Percentiles rank a stretch among this genome's conserved stretches.
Conservation (phyloP, 1,140 invertebrate genomes). For the Scaptomyza graminum region DNA sequence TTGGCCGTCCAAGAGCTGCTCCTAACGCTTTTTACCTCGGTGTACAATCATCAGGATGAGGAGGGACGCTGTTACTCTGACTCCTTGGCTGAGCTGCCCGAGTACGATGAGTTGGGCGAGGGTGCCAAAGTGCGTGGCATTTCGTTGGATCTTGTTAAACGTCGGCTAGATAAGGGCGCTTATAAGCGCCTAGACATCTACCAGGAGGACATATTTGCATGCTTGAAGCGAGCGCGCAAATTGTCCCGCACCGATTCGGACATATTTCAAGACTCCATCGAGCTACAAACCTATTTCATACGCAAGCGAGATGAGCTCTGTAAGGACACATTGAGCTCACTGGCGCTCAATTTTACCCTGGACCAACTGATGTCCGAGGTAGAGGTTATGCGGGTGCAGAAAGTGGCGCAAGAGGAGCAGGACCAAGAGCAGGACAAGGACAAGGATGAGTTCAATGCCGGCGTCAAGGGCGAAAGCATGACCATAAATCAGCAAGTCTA, state of each 20-base stretch:
- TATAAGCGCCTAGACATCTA: conserved; percentile 97
- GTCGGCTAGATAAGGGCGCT: conserved; percentile 92
- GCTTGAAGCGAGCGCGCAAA: conserved; percentile 94
- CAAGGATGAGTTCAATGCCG: conserved; percentile 66
- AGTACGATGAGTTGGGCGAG: conserved; percentile 91
- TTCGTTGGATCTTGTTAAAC: conserved; percentile 93
- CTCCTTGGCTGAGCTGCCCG: conserved; percentile 96
- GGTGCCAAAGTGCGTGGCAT: conserved; percentile 89
- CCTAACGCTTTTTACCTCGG: conserved; percentile 94
- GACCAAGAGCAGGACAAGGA: conserved; percentile 85
- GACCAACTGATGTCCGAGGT: conserved; percentile 89
- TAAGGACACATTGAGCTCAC: conserved; percentile 91
- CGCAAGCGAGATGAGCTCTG: conserved; percentile 90
- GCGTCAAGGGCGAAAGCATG: conserved; percentile 78
- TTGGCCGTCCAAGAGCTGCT: conserved; percentile 96
- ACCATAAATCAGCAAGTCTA: conserved; percentile 83
- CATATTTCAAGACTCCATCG: conserved; percentile 94
- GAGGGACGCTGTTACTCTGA: conserved; percentile 98
- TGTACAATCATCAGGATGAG: conserved; percentile 98
- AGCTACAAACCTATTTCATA: conserved; percentile 96
- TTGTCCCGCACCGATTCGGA: conserved; percentile 96
- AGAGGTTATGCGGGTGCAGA: conserved; percentile 90
- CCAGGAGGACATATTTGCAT: conserved; percentile 98
- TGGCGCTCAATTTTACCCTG: conserved; percentile 92
- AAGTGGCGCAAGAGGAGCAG: conserved; percentile 93